Percentiles rank a stretch among this genome's conserved stretches.
These are phyloP conservation scores for Smithornis capensis DNA, from an alignment of 2,113 vertebrate genomes.

Conservation along the genomic window DNA sequence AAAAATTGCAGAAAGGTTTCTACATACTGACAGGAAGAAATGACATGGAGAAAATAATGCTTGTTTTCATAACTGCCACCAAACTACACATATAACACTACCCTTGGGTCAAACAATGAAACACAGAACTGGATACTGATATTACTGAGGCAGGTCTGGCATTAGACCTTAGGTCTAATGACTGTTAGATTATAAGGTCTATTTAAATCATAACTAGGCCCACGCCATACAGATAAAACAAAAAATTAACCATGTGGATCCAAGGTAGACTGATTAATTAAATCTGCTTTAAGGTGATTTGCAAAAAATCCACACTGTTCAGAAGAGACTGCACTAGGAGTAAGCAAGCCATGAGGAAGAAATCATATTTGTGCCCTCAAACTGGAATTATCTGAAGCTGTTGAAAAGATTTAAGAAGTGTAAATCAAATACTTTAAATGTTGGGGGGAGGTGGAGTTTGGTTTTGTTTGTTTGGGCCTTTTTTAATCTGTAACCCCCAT, in stretches of 20 bases:
- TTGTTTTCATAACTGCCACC: not conserved
- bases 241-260: not conserved
- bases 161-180: not conserved
- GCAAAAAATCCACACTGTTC: fast-evolving
- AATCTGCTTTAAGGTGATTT: not conserved
- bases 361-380: not conserved
- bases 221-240: not conserved
- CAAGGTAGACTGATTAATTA: not conserved
- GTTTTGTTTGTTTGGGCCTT: not conserved
- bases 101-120: not conserved
- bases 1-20: not conserved
- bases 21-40: not conserved
- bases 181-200: not conserved
- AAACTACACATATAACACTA: fast-evolving
- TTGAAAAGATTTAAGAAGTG: not conserved
- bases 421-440: not conserved
- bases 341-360: not conserved
- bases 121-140: not conserved
- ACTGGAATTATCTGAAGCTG: not conserved
- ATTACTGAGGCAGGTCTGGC: not conserved
- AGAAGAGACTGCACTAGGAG: not conserved
- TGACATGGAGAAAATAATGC: not conserved
- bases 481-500: not conserved
- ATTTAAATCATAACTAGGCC: not conserved
- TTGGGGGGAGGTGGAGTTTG: not conserved